Base-by-base conservation (phyloP, 2,797 vertebrate species). In the Decapterus maruadsi region DNA sequence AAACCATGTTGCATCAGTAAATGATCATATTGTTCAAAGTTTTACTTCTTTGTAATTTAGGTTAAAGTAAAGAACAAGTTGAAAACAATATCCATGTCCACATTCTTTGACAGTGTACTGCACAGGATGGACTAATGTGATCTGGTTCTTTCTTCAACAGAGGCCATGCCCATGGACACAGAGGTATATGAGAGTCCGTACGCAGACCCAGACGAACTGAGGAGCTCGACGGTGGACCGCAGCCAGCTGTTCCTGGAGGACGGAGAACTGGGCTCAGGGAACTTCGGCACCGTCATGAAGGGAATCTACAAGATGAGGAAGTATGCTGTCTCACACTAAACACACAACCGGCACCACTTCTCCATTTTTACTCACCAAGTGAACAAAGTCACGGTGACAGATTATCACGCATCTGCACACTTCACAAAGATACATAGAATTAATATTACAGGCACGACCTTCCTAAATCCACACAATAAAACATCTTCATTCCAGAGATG, bases 271-370 rank as follows among this genome's bases (percentile, higher is more conserved):
- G 98, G 98, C 16, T 99, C 98, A 20, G 98, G 98, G 9, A 99
- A 99, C 92, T 99, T 99, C 59, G 98, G 98, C 34, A 99, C 96
- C 1, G 98, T 99, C 78, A 96, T 96, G 26, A 98, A 95, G 87
- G 98, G 98, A 22, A 88, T 92, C 84, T 99, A 99, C 92, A 96
- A 92, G 74, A 99, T 98, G 96, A 97, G 94, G 80, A 99, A 97
- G 98, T 99, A 91, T 22, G 96, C 75, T 26, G 31, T 45, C 42
- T 38, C 19, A 60, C 50, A 43, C 17, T 0, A 42, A 51, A 12
- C 36, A 58, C 38, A 19, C 70, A 8, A 48, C n/a, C 58, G 6
- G 22, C 14, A 50, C 6, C 26, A 55, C 10, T 12, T 0, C 48
- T 63, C 3, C 9, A 43, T 10, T 69, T 69, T 14, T 8, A 50